Base-by-base conservation (phyloP, 2,888 invertebrate genomes). In the Platerodrilus igneus region DNA sequence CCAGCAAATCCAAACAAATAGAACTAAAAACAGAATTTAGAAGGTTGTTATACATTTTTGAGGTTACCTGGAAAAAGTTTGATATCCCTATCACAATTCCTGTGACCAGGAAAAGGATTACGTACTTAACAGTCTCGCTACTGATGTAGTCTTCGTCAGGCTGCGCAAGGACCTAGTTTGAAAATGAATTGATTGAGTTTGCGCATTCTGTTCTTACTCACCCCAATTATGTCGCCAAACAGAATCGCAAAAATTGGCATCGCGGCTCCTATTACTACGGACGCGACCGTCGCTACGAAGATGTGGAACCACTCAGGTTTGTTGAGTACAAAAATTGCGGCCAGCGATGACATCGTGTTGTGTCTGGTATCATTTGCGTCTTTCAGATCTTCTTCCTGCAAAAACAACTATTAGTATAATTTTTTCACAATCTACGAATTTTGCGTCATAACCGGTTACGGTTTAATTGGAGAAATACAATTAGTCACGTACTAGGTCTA, bases 1-100 rank as follows among this genome's bases (percentile, higher is more conserved):
- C 91, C 91, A 18, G 90, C 86, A 17, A 83, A 69, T 1, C 78
- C 83, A 62, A 88, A 89, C 61, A 80, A 73, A 38, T 59, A 64
- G 30, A 64, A 58, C 65, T 67, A 41, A 28, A 58, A 55, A 14
- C 39, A 13, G 15, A 7, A 17, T 27, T 23, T 21, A 23, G 3
- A 13, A 10, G 4, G 23, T 17, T 32, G 9, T 18, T 14, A 9
- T 42, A 26, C 9, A 36, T 1, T 19, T 28, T 13, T 22, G 7
- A 27, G 47, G 52, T 59, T 70, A 83, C 83, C 73, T 79, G 79
- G 3, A 79, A 55, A 54, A 86, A 86, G 39, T 79, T 81, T 0
- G 82, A 70, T 2, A 77, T 38, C 40, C 83, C 86, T 17, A 81
- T 74, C 16, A 76, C 67, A 22, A 81, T 60, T 2, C 86, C 87